Conservation (phyloP, 1,140 invertebrate species). For the Drosophila eugracilis region DNA sequence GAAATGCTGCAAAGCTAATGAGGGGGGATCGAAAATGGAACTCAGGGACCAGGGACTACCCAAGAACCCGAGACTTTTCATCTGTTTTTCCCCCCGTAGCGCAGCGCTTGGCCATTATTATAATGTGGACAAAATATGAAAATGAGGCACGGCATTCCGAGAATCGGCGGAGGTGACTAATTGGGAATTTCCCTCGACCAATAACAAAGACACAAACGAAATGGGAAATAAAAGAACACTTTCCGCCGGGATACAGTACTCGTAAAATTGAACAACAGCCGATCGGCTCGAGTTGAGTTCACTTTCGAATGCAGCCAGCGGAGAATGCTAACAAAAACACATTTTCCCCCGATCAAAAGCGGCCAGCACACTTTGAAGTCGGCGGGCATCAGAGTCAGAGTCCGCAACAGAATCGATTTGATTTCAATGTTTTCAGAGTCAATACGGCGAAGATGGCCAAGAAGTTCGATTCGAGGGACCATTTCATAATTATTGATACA, state of each 20-base stretch:
- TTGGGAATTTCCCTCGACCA: conserved; percentile 73
- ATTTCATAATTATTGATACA: conserved; percentile 21
- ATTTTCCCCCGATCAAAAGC: conserved; percentile 49
- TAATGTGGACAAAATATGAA: conserved; percentile 56
- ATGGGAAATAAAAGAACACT: neutral
- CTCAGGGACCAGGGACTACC: neutral
- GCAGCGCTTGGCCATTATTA: conserved; percentile 48
- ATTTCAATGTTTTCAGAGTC: conserved; percentile 49
- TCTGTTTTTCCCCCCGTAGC: conserved; percentile 28
- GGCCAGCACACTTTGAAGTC: conserved; percentile 51
- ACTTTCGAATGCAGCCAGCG: conserved; percentile 47
- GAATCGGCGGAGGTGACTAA: conserved; percentile 61
- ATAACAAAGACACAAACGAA: conserved; percentile 6
- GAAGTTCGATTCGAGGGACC: neutral
- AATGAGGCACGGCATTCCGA: conserved; percentile 41
- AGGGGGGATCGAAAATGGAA: neutral
- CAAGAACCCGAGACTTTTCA: conserved; percentile 34
- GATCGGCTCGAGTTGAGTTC: conserved; percentile 46
- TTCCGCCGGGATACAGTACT: conserved; percentile 16
- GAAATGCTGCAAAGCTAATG: conserved; percentile 66
- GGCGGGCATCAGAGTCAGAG: conserved; percentile 12
- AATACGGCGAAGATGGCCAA: conserved; percentile 4
- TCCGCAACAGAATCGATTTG: conserved; percentile 13
- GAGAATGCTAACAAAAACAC: conserved; percentile 45
- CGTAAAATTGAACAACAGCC: conserved; percentile 38